Evolutionary conservation across 2,888 invertebrate genomes (phyloP).

Genomic region (Ormyrus nitidulus): DNA sequence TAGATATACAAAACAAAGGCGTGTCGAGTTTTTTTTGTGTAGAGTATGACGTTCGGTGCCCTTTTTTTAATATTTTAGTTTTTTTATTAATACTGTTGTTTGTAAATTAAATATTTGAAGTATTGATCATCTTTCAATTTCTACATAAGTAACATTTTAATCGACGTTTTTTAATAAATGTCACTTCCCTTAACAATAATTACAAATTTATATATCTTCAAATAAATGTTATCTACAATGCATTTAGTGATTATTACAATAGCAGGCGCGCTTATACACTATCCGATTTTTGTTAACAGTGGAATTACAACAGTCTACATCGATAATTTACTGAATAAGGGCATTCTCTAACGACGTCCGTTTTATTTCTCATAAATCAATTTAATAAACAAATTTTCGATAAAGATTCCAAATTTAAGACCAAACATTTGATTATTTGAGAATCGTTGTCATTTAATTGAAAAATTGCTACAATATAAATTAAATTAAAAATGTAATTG

Average conservation of each 20-base stretch:
- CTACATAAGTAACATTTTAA: neutral
- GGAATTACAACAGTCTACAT: constrained; percentile 23
- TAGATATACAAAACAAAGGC: too few species aligned
- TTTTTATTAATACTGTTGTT: too few species aligned
- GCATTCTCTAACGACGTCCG: constrained; percentile 20
- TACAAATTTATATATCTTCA: neutral
- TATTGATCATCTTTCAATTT: too few species aligned
- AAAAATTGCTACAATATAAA: too few species aligned
- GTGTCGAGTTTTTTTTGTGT: too few species aligned
- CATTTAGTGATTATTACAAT: constrained; percentile 33
- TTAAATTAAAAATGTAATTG: too few species aligned
- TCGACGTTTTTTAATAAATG: neutral
- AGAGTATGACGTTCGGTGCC: too few species aligned
- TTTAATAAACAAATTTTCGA: too few species aligned
- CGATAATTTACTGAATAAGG: constrained; percentile 38
- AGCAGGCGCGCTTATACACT: constrained; percentile 14
- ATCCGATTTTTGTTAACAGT: constrained; percentile 15
- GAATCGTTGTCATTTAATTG: too few species aligned
- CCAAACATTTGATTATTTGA: too few species aligned
- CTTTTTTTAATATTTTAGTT: neutral
- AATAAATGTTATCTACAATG: constrained; percentile 50
- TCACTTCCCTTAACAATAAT: constrained; percentile 15
- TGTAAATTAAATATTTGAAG: too few species aligned
- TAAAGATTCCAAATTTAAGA: too few species aligned
- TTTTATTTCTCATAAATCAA: neutral